phyloP scores from a whole-genome alignment of 23 tunicate genomes.

The Styela plicata region DNA sequence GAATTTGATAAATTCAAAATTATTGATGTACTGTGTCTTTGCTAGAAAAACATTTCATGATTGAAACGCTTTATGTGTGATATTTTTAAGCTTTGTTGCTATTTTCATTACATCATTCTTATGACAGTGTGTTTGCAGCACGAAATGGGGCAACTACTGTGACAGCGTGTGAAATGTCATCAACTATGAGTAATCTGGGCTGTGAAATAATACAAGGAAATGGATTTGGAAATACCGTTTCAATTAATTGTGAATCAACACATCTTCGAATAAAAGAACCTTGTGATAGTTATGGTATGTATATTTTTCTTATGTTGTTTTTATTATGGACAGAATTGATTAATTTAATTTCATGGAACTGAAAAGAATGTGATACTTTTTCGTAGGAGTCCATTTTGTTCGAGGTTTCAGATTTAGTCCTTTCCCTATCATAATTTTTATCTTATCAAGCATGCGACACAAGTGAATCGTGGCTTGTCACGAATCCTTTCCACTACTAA shows the following conservation, averaged over 20 bases:
- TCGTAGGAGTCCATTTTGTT: too few relatives aligned
- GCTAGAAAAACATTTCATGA: background rate
- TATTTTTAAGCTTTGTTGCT: background rate
- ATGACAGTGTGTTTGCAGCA: slow-evolving; percentile 54
- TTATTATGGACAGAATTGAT: too few relatives aligned
- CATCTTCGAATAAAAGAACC: slow-evolving; percentile 13
- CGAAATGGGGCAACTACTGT: slow-evolving; percentile 38
- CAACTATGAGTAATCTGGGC: slow-evolving; percentile 49
- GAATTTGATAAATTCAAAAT: too few relatives aligned
- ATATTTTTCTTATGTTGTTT: too few relatives aligned
- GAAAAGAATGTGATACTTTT: too few relatives aligned
- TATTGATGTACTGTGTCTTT: background rate
- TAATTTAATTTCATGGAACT: too few relatives aligned
- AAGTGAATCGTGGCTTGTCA: too few relatives aligned
- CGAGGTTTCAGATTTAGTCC: too few relatives aligned
- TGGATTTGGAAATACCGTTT: slow-evolving; percentile 32
- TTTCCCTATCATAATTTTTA: too few relatives aligned
- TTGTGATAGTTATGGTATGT: background rate
- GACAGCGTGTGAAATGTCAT: slow-evolving; percentile 77
- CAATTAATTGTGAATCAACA: slow-evolving; percentile 38
- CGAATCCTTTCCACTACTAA: too few relatives aligned
- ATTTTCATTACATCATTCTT: background rate
- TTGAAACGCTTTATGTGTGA: background rate
- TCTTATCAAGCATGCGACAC: too few relatives aligned
- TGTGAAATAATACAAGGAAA: slow-evolving; percentile 52